A percentile compares a stretch with the other conserved stretches of the same genome.
These are phyloP conservation scores for Saimiri boliviensis DNA, from an alignment of 2,113 vertebrate genomes.

Conservation along the genomic window DNA sequence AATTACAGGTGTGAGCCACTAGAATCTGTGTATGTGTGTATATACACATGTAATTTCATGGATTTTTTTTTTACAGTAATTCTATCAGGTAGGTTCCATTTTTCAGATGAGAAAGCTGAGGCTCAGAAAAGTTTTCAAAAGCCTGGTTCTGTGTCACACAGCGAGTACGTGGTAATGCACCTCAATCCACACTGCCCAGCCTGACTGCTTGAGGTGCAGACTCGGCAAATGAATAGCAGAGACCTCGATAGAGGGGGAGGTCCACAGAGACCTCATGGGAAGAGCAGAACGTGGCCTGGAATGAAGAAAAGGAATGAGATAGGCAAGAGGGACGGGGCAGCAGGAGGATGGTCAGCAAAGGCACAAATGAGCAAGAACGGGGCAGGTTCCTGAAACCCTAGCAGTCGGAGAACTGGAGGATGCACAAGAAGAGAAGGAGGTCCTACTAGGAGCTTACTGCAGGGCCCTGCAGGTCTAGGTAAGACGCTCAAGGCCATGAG, in stretches of 20 bases:
- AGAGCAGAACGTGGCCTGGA: accelerated
- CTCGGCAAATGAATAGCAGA: background rate
- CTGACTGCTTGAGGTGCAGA: background rate
- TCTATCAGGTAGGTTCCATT: background rate
- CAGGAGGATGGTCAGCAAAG: background rate
- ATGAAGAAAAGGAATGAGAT: background rate
- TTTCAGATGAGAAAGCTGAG: background rate
- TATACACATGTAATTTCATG: background rate
- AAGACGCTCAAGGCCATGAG: background rate
- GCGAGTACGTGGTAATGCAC: background rate
- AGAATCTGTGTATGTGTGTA: too few species aligned
- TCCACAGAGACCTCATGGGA: background rate
- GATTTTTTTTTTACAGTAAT: background rate
- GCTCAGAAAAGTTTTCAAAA: background rate
- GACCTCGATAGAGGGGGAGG: background rate
- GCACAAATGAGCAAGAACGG: background rate
- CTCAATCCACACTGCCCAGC: background rate
- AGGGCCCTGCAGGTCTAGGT: too few species aligned
- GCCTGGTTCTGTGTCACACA: background rate
- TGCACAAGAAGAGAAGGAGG: background rate
- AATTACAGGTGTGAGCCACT: too few species aligned
- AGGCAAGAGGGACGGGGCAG: background rate
- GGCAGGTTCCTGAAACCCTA: background rate
- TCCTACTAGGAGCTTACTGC: background rate
- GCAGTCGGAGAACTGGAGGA: background rate